These are phyloP conservation scores for Trichonephila inaurata DNA, from an alignment of 1,140 invertebrate genomes.

Conservation along the genomic window DNA sequence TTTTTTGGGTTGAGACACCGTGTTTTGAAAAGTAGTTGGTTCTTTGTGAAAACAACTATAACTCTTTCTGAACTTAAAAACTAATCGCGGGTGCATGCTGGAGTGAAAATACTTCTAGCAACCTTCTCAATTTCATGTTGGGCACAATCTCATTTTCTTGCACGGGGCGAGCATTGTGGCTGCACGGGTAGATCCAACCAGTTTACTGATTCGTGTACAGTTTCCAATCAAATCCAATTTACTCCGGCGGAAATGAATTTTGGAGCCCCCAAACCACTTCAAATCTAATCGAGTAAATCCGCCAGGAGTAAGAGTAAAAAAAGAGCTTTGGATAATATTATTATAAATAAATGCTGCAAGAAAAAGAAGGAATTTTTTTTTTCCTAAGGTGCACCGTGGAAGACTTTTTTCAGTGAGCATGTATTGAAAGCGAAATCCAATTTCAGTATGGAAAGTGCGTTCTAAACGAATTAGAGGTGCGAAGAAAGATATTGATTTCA, in stretches of 20 bases:
- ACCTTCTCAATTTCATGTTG: background rate
- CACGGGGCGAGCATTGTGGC: background rate
- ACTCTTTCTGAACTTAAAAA: background rate
- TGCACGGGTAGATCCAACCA: background rate
- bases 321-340: slow-evolving; percentile 36
- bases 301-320: background rate
- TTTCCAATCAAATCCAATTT: slow-evolving; percentile 62
- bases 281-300: slow-evolving; percentile 47
- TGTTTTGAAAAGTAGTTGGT: background rate
- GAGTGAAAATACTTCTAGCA: background rate
- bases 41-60: background rate
- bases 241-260: slow-evolving; percentile 30
- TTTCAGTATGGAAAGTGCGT: slow-evolving; percentile 53
- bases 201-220: slow-evolving; percentile 8
- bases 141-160: background rate
- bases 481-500: slow-evolving; percentile 56
- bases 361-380: slow-evolving; percentile 1
- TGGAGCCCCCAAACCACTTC: slow-evolving; percentile 44
- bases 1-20: too few species aligned
- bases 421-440: slow-evolving; percentile 53
- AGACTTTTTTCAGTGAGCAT: background rate
- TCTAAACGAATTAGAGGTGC: slow-evolving; percentile 54
- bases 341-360: slow-evolving; percentile 54
- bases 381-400: background rate
- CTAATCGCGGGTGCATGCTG: background rate